phyloP scores from a whole-genome alignment of 64 coral and sea anemone genomes.

The Montipora capricornis region DNA sequence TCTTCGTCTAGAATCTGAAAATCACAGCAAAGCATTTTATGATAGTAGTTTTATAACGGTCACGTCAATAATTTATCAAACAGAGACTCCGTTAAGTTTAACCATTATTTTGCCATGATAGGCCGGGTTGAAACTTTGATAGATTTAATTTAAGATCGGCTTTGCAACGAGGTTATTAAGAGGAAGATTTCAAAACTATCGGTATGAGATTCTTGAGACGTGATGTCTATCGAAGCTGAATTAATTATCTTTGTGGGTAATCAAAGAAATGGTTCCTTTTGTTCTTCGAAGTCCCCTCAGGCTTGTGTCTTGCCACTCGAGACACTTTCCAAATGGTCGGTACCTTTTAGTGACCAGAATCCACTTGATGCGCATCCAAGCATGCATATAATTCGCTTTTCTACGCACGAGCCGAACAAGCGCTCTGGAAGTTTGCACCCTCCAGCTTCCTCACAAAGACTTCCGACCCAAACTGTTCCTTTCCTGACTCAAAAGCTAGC shows the following conservation, averaged over 20 bases:
- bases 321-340: neutral
- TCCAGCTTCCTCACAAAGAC: neutral
- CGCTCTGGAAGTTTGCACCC: neutral
- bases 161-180: neutral
- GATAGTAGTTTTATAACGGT: neutral
- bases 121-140: no score
- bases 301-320: neutral
- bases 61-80: neutral
- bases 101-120: neutral
- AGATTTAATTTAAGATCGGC: neutral
- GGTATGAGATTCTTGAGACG: neutral
- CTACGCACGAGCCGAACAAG: neutral
- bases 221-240: conserved; percentile 12
- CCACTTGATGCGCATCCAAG: conserved; percentile 1
- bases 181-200: neutral
- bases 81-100: neutral
- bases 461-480: neutral
- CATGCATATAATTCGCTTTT: neutral
- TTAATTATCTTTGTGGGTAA: conserved; percentile 32
- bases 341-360: neutral
- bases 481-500: no score
- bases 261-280: neutral
- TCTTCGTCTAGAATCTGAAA: neutral
- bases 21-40: neutral
- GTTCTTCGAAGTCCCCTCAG: conserved; percentile 22